Evolutionary conservation across 2,797 vertebrate species (phyloP), one percentile per base, ranked within the genome.

Genomic region (Echeneis naucrates): DNA sequence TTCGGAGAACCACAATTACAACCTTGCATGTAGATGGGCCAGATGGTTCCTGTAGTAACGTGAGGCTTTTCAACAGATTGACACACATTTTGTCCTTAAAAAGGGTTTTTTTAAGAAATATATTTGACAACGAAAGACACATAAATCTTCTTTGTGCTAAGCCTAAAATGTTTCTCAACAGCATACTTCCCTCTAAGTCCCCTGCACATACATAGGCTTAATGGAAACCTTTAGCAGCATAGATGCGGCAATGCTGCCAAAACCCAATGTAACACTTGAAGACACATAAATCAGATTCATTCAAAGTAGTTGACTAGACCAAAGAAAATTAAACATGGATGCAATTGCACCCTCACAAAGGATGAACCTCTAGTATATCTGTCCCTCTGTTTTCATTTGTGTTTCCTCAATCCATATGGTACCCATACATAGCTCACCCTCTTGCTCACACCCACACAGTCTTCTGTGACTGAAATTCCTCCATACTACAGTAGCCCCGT

Each of bases 401-500:
- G 40, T 82, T 77, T 82, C 66, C 47, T 81, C 1, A 0, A 64
- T 72, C 86, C 87, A 88, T 89, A 89, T 89, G 89, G 82, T 72
- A 14, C 53, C 53, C 62, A 64, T 53, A 65, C 72, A 78, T 47
- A 71, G 58, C 72, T 24, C 67, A n/a, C 53, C 72, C 67, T 67
- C 53, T 45, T 21, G 27, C 40, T 51, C 71, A 68, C 72, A 13
- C 75, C 70, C 76, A 58, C 76, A 57, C 61, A 65, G 61, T 48
- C 72, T 59, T 37, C 80, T 11, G 60, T 42, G 59, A 61, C 81
- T 84, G 85, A 91, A 72, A 89, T 92, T 92, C 88, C 84, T 89
- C 80, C 82, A 73, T 82, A 81, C 83, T 82, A 59, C 70, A 58
- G 72, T 37, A 44, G 60, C 75, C 70, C 77, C 17, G 13, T 72